Percentiles rank a stretch among this genome's conserved stretches.
phyloP scores from a whole-genome alignment of 2,888 invertebrate genomes.

The Nomada lathburiana region DNA sequence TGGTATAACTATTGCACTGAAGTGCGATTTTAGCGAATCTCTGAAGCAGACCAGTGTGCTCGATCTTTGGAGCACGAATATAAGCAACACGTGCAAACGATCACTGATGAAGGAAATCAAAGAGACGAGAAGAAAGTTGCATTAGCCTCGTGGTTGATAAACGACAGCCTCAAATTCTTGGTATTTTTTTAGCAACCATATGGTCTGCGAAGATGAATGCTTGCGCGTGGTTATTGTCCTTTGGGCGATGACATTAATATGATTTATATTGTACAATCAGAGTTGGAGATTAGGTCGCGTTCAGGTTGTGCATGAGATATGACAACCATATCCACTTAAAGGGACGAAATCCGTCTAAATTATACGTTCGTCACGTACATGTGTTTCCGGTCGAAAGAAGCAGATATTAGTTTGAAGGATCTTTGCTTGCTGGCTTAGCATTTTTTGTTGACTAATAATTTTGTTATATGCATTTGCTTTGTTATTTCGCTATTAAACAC shows the following conservation, averaged over 20 bases:
- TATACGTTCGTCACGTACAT: constrained; percentile 16
- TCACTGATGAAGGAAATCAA: background rate
- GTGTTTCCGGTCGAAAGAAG: background rate
- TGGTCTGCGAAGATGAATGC: constrained; percentile 28
- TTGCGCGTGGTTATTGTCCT: constrained; percentile 36
- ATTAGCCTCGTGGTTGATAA: constrained; percentile 47
- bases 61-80: constrained; percentile 34
- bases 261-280: constrained; percentile 74
- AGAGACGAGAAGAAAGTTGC: constrained; percentile 5
- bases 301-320: constrained; percentile 49
- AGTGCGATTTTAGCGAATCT: background rate
- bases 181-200: constrained; percentile 71
- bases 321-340: constrained; percentile 44
- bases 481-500: background rate
- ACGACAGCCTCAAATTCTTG: constrained; percentile 66
- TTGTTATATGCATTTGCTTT: background rate
- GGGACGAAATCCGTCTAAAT: constrained; percentile 33
- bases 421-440: background rate
- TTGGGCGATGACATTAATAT: constrained; percentile 69
- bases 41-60: constrained; percentile 30
- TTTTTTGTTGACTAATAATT: background rate
- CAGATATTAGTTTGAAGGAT: background rate
- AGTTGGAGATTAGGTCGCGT: constrained; percentile 33
- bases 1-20: background rate
- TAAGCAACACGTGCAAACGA: constrained; percentile 41